Evolutionary conservation across 1,140 invertebrate species (phyloP), one percentile per base, ranked within the genome.

Genomic region (Marisa cornuarietis): DNA sequence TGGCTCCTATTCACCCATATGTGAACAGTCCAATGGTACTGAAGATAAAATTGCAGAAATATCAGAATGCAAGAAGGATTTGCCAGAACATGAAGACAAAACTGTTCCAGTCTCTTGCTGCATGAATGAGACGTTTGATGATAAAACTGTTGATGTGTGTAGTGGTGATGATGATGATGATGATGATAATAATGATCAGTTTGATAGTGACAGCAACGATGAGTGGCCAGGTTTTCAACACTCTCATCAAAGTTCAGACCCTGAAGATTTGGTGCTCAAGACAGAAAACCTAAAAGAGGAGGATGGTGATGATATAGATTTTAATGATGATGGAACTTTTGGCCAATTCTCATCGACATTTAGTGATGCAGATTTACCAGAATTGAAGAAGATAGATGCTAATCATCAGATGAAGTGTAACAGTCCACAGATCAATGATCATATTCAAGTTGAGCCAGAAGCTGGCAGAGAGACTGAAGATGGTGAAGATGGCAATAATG

Each of bases 401-500:
- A 63, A 63, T 16, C 72, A 0, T 52, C 54, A n/a, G 18, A 22
- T 11, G 31, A 10, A 54, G 49, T 51, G 22, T 75, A 51, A 52
- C 52, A n/a, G 49, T 49, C 20, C 49, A 51, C 65, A 65, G n/a
- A 31, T 10, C 42, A n/a, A 73, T 77, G 58, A 49, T 52, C 22
- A 5, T 72, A 61, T 52, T 54, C 61, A 74, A 1, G 54, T 66
- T 75, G 61, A 79, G 18, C 52, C 69, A n/a, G 51, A 49, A n/a
- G n/a, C 24, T 20, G 65, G 51, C 22, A 18, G n/a, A 26, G 31
- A 61, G 14, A 54, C 22, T 26, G 26, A 31, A 78, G 14, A 24
- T 24, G 73, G 81, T 79, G 78, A 83, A 31, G 81, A 81, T 52
- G 82, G 79, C 54, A 82, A 82, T 76, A 82, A 84, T 72, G 85